Percentiles rank a stretch among this genome's conserved stretches.
Conservation (phyloP, 92 coral and sea anemone genomes). For the Metridium senile region DNA sequence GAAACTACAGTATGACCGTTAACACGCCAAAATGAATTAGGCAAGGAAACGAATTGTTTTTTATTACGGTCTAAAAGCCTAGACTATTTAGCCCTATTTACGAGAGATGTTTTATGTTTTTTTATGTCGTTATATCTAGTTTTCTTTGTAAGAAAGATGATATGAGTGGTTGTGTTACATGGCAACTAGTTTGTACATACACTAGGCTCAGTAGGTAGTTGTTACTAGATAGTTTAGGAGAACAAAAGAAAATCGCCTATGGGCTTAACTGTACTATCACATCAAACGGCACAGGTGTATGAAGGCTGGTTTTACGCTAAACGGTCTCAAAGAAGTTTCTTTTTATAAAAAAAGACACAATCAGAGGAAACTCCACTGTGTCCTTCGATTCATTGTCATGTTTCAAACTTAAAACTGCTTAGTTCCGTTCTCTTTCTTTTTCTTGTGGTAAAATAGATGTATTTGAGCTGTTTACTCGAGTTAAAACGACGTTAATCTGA, state of each 20-base stretch:
- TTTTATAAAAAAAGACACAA: constrained; percentile 20
- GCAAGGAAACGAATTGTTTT: constrained; percentile 4
- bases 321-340: constrained; percentile 13
- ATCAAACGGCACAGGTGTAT: constrained; percentile 32
- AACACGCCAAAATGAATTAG: not conserved
- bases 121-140: not conserved
- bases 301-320: constrained; percentile 21
- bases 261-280: constrained; percentile 2
- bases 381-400: constrained; percentile 2
- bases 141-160: constrained; percentile 8
- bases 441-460: too few relatives aligned
- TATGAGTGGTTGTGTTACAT: constrained; percentile 13
- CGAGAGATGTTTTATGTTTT: not conserved
- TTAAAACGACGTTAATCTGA: constrained; percentile 35
- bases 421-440: constrained; percentile 17
- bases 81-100: not conserved
- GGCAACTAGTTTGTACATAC: constrained; percentile 19
- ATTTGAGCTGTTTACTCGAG: constrained; percentile 21
- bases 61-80: not conserved
- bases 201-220: constrained; percentile 16
- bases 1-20: not conserved
- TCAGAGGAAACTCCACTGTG: constrained; percentile 10
- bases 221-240: constrained; percentile 23
- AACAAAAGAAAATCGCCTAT: constrained; percentile 22
- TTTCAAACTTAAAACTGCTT: not conserved